Evolutionary conservation across 2,113 vertebrate genomes (phyloP).

Genomic region (Barbus barbus): DNA sequence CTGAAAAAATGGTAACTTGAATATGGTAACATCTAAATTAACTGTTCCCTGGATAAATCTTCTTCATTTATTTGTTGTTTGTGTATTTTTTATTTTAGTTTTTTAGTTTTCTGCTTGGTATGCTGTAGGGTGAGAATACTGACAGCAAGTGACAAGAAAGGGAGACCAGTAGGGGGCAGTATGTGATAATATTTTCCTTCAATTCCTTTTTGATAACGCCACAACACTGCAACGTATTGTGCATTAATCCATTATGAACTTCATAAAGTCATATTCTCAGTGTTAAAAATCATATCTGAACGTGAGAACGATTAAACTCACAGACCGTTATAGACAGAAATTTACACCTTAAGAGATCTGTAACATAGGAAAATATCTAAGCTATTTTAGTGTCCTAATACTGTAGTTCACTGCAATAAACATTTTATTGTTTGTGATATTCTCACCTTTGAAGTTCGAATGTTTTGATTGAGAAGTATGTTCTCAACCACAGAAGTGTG

Average conservation of each 20-base stretch:
- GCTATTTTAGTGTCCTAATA: background rate
- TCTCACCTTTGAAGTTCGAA: background rate
- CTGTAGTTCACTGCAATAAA: background rate
- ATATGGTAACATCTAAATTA: too few relatives aligned
- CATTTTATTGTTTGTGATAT: background rate
- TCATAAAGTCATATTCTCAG: background rate
- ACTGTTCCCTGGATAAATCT: too few relatives aligned
- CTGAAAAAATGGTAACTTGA: too few relatives aligned
- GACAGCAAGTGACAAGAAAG: background rate
- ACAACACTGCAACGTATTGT: background rate
- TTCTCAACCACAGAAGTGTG: background rate
- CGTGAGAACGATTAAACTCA: background rate
- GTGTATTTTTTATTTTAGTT: too few relatives aligned
- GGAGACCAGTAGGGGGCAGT: background rate
- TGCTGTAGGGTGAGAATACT: background rate
- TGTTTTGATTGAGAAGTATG: background rate
- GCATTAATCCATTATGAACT: background rate
- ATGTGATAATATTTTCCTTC: background rate
- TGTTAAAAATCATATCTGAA: background rate
- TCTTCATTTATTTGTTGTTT: too few relatives aligned
- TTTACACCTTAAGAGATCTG: background rate
- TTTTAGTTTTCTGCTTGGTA: too few relatives aligned
- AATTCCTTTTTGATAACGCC: background rate
- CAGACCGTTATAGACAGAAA: background rate
- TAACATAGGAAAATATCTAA: background rate